These are phyloP conservation scores for Drosophila serrata DNA, from an alignment of 1,140 invertebrate genomes.

Conservation along the genomic window DNA sequence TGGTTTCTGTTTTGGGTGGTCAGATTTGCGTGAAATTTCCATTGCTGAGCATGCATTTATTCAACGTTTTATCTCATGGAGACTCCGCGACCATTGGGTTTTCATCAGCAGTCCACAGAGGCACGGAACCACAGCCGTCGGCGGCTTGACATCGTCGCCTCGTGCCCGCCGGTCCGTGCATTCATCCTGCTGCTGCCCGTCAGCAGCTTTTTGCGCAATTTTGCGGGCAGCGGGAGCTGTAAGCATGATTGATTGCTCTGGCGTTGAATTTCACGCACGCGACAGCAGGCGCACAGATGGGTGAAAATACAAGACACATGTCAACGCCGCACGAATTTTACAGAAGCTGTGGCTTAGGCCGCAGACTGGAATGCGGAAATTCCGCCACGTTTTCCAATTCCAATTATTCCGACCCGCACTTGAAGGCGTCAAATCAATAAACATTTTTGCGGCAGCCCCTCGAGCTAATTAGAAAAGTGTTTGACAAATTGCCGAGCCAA, in stretches of 20 bases:
- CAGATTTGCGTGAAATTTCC: not conserved
- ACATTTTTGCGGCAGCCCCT: constrained; percentile 54
- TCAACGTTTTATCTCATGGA: constrained; percentile 2
- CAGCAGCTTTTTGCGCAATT: constrained; percentile 61
- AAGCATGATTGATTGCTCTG: constrained; percentile 78
- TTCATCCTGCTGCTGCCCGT: constrained; percentile 45
- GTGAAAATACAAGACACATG: constrained; percentile 65
- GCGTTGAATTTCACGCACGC: constrained; percentile 54
- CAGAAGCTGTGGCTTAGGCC: constrained; percentile 51
- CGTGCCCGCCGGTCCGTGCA: constrained; percentile 22
- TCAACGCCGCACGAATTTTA: constrained; percentile 69
- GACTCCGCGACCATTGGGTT: constrained; percentile 22
- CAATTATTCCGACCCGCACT: constrained; percentile 47
- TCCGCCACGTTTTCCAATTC: constrained; percentile 44
- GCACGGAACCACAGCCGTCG: constrained; percentile 20
- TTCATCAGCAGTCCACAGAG: constrained; percentile 22
- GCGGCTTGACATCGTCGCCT: constrained; percentile 40
- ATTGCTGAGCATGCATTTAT: constrained; percentile 6
- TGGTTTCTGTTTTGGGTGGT: not conserved
- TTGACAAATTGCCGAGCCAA: constrained; percentile 26
- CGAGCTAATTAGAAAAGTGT: constrained; percentile 68
- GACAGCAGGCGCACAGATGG: constrained; percentile 29
- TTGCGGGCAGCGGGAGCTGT: constrained; percentile 54
- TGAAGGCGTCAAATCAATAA: constrained; percentile 61
- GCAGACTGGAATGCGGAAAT: constrained; percentile 1